Percentiles rank a stretch among this genome's conserved stretches.
phyloP scores from a whole-genome alignment of 2,797 vertebrate species.

The Enteromius viviparus region DNA sequence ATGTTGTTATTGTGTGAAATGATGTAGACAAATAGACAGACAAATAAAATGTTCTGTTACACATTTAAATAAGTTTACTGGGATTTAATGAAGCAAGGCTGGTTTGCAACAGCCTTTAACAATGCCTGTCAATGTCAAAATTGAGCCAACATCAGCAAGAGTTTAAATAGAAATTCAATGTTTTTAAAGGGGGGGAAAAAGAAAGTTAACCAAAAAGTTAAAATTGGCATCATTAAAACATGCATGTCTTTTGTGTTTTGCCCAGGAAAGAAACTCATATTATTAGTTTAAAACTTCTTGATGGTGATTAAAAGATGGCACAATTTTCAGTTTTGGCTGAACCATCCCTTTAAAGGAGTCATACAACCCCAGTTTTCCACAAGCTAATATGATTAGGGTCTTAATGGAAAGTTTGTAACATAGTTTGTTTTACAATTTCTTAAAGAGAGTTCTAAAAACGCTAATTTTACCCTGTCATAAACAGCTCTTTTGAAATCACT shows the following conservation, averaged over 20 bases:
- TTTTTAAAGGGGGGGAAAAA: not conserved
- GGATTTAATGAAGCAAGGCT: not conserved
- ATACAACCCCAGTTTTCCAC: too few relatives aligned
- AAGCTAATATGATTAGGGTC: too few relatives aligned
- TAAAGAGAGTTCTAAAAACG: too few relatives aligned
- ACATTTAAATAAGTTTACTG: slow-evolving; percentile 36
- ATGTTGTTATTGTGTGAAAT: slow-evolving; percentile 60
- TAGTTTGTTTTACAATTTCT: too few relatives aligned
- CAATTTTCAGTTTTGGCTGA: not conserved
- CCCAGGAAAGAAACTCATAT: not conserved
- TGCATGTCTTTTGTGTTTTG: not conserved
- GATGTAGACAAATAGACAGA: slow-evolving; percentile 46
- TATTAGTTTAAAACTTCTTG: not conserved
- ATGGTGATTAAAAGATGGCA: not conserved
- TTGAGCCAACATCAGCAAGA: not conserved
- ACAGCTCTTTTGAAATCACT: too few relatives aligned
- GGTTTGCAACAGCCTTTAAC: not conserved
- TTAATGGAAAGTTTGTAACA: too few relatives aligned
- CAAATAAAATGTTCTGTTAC: slow-evolving; percentile 66
- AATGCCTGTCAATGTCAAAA: not conserved
- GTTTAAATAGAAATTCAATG: not conserved
- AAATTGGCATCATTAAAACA: not conserved
- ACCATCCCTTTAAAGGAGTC: too few relatives aligned
- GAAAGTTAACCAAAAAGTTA: not conserved
- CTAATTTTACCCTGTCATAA: too few relatives aligned